Conservation (phyloP, 2,888 invertebrate genomes). For the Pherbina coryleti region DNA sequence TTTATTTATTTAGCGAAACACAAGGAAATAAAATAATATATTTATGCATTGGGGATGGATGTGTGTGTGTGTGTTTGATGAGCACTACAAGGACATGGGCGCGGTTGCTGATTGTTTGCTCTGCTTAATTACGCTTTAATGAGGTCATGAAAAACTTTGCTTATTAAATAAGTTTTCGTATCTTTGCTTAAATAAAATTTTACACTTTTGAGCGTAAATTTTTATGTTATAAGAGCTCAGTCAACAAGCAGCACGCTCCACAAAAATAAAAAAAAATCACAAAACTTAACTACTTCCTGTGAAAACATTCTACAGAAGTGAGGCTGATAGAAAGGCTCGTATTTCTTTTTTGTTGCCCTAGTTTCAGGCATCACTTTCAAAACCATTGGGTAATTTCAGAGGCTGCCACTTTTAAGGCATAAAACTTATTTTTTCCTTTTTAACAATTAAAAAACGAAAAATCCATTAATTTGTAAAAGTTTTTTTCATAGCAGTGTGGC, state of each 20-base stretch:
- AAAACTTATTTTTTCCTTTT: not conserved
- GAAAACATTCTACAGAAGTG: too few relatives aligned
- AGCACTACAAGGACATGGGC: too few relatives aligned
- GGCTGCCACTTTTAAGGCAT: not conserved
- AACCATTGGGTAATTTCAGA: too few relatives aligned
- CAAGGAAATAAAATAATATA: not conserved
- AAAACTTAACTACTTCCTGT: too few relatives aligned
- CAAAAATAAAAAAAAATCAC: too few relatives aligned
- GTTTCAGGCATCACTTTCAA: too few relatives aligned
- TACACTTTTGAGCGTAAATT: conserved; percentile 5
- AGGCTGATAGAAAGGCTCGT: too few relatives aligned
- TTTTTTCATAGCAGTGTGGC: not conserved
- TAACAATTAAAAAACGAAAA: conserved; percentile 22
- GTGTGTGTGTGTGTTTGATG: too few relatives aligned
- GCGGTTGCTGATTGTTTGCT: conserved; percentile 5
- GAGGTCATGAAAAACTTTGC: conserved; percentile 47
- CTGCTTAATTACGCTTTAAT: conserved; percentile 40
- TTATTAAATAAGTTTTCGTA: conserved; percentile 44
- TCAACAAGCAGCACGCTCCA: not conserved
- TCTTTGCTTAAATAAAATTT: conserved; percentile 23
- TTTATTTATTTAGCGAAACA: not conserved
- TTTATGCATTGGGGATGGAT: too few relatives aligned
- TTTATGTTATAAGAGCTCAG: conserved; percentile 16
- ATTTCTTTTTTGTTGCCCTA: too few relatives aligned
- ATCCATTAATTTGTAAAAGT: conserved; percentile 9